Evolutionary conservation across 2,113 vertebrate species (phyloP).

Genomic region (Crypturellus undulatus): DNA sequence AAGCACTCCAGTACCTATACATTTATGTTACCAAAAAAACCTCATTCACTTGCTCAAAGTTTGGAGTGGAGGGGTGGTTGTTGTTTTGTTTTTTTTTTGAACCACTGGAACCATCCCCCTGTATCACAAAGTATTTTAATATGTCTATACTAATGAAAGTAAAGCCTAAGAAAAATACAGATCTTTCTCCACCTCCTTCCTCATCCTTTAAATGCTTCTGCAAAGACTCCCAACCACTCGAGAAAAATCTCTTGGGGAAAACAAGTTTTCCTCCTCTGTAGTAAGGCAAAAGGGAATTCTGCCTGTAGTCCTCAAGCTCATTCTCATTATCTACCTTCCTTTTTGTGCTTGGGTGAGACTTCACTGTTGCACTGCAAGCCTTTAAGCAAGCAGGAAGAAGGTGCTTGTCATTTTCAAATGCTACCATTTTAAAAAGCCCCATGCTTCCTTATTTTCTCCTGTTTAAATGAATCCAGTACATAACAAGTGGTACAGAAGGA

Average conservation of each 20-base stretch:
- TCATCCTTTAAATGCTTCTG: neutral
- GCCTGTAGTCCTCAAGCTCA: neutral
- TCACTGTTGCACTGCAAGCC: neutral
- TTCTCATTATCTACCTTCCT: neutral
- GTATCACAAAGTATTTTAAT: neutral
- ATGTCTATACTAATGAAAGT: neutral
- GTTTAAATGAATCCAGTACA: neutral
- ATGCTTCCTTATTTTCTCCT: neutral
- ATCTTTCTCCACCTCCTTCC: neutral
- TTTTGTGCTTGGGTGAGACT: neutral
- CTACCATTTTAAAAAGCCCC: neutral
- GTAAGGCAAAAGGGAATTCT: neutral
- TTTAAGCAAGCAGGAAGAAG: neutral
- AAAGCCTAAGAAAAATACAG: neutral
- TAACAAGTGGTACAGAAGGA: neutral
- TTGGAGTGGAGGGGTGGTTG: neutral
- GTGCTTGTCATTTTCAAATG: neutral
- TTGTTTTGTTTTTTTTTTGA: neutral
- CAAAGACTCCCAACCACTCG: neutral
- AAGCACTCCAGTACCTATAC: neutral
- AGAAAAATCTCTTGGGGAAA: slow-evolving; percentile 27
- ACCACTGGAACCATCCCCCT: neutral
- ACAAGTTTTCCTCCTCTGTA: neutral
- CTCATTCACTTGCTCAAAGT: neutral
- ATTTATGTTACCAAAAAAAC: neutral